Percentiles rank a stretch among this genome's conserved stretches.
These are phyloP conservation scores for Heliconius ismenius DNA, from an alignment of 2,888 invertebrate species.

Conservation along the genomic window DNA sequence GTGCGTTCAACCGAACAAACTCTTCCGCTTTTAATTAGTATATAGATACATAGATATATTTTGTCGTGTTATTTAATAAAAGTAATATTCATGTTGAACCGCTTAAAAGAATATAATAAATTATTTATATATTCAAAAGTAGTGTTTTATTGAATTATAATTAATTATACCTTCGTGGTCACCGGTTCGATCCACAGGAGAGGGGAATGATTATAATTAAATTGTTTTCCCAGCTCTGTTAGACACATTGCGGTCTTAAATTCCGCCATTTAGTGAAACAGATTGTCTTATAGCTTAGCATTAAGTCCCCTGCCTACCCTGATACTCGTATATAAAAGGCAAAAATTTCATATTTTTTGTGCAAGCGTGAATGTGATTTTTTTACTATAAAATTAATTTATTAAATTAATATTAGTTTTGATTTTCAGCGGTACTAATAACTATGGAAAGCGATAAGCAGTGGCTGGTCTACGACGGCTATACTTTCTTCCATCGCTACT, in stretches of 20 bases:
- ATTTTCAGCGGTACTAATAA: conserved; percentile 48
- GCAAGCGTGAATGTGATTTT: too few relatives aligned
- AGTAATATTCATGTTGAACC: neutral
- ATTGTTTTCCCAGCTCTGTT: neutral
- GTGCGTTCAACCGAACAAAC: too few relatives aligned
- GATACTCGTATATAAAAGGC: neutral
- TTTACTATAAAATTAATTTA: neutral
- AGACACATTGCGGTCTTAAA: neutral
- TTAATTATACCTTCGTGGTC: too few relatives aligned
- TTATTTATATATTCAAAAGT: neutral
- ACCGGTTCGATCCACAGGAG: too few relatives aligned
- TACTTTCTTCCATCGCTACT: conserved; percentile 62
- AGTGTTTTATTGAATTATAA: neutral
- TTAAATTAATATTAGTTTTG: neutral
- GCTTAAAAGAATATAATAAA: neutral
- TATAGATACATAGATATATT: neutral
- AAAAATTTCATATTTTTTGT: neutral
- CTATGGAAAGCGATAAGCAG: conserved; percentile 55
- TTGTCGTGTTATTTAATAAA: conserved; percentile 1
- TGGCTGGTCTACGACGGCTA: conserved; percentile 54
- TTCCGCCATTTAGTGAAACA: too few relatives aligned
- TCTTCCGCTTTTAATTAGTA: too few relatives aligned
- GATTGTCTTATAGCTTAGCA: too few relatives aligned
- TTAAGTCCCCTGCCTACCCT: too few relatives aligned
- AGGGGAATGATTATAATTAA: neutral